Evolutionary conservation across 2,888 invertebrate genomes (phyloP), one percentile per base, ranked within the genome.

Genomic region (Aphrophora alni): DNA sequence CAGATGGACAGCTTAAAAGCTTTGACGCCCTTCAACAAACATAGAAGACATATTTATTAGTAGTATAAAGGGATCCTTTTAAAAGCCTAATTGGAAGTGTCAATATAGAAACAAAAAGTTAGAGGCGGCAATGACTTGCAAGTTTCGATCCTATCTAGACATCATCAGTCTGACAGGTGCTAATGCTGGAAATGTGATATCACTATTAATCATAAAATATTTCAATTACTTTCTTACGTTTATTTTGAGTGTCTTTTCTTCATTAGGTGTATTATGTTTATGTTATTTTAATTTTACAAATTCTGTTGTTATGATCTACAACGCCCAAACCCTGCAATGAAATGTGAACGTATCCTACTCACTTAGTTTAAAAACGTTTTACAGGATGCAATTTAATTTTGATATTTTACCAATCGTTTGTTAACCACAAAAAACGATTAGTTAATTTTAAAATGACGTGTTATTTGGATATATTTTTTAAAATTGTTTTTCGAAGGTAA

Each of bases 81-180:
- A 59, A 59, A 59, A 21, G 59, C 59, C 59, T 59, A 59, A 59
- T 59, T 59, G 59, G 59, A 59, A 59, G 59, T 59, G 59, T 59
- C 59, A 59, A 59, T 59, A 59, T 59, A 59, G 59, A 59, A 59
- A 59, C 59, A 59, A 21, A 21, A 59, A 21, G 59, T 21, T n/a
- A 59, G 59, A n/a, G n/a, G 5, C 59, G 59, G 59, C 59, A 21
- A 21, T 59, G 59, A 59, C 59, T 59, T 59, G 59, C 59, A 59
- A 3, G 59, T 21, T 59, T 59, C n/a, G 59, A 59, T 21, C n/a
- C 21, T 59, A 59, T 59, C 59, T 59, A 59, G 59, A n/a, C 59
- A 21, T 59, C 59, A 59, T 59, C 59, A 12, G 1, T 59, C 44
- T 59, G 59, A 59, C 59, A 59, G 59, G 59, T 59, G 59, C 59